Base-by-base conservation (phyloP, 2,888 invertebrate genomes). In the Luffia ferchaultella region DNA sequence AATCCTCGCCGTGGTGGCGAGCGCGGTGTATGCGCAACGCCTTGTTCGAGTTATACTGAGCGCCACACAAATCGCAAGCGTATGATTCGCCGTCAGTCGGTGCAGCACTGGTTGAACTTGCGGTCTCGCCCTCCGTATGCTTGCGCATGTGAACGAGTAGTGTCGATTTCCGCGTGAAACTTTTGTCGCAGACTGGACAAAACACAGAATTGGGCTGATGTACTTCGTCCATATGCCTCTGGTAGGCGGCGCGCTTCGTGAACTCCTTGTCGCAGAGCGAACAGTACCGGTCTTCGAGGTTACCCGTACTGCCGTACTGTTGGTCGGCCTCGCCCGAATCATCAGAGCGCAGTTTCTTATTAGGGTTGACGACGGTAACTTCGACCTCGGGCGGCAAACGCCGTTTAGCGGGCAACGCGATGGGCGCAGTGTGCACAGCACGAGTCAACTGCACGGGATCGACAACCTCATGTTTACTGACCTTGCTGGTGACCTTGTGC, bases 131-230 rank as follows among this genome's bases (percentile, higher is more conserved):
- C 17, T 80, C 62, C 7, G 43, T 87, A 58, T 88, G 87, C 56
- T 86, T 79, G 60, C 86, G 86, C 68, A 89, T 86, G 60, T 90
- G 90, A 45, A 87, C 86, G 40, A 87, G 85, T 19, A 90, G 67
- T 0, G 88, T 87, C 3, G 89, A 88, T 61, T 86, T 86, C 41
- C 87, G 80, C 1, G 88, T 87, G 60, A 90, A 89, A 50, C 85
- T 83, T 57, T 87, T 87, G 45, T 85, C 84, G 62, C 90, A 90
- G 2, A 88, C 80, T 5, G 86, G 86, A 60, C 90, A 90, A 49
- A 86, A 87, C 19, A 82, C 82, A 0, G 83, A 82, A 54, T 83
- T 85, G 12, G 77, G 84, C 55, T 77, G 82, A 57, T 87, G 87
- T 5, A 86, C 85, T 53, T 80, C 82, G 56, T 86, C 86, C 68